Conservation (phyloP, 2,113 vertebrate species). For the Balaeniceps rex region DNA sequence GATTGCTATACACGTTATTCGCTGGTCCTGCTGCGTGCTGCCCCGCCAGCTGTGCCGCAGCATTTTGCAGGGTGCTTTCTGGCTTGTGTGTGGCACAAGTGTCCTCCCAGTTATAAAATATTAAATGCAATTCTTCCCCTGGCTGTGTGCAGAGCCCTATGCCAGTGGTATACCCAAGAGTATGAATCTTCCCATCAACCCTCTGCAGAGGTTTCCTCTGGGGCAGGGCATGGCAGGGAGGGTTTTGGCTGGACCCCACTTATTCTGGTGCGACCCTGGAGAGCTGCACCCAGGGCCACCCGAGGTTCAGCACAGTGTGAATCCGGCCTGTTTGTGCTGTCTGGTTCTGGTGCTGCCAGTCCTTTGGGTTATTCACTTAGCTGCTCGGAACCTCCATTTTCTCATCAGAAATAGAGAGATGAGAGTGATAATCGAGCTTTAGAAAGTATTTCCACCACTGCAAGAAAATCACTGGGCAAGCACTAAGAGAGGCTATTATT, state of each 20-base stretch:
- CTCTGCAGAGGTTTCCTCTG: not conserved
- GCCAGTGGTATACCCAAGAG: not conserved
- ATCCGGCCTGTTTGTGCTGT: not conserved
- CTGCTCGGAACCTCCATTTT: not conserved
- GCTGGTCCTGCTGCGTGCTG: not conserved
- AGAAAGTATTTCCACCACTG: not conserved
- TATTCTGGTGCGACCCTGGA: not conserved
- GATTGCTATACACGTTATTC: not conserved
- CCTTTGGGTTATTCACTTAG: not conserved
- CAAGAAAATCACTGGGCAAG: not conserved
- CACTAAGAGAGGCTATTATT: not conserved
- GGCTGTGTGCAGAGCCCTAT: not conserved
- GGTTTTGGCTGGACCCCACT: not conserved
- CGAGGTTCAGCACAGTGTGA: fast-evolving
- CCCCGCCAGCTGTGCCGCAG: not conserved
- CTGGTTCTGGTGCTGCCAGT: not conserved
- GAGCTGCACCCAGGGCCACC: not conserved
- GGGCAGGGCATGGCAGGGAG: not conserved
- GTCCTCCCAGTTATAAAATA: not conserved
- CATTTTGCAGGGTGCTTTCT: not conserved
- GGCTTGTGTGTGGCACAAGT: not conserved
- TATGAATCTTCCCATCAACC: not conserved
- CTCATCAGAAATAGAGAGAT: not conserved
- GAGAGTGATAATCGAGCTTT: not conserved
- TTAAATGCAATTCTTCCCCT: not conserved